Evolutionary conservation across 1,140 invertebrate species (phyloP).

Genomic region (Mya arenaria): DNA sequence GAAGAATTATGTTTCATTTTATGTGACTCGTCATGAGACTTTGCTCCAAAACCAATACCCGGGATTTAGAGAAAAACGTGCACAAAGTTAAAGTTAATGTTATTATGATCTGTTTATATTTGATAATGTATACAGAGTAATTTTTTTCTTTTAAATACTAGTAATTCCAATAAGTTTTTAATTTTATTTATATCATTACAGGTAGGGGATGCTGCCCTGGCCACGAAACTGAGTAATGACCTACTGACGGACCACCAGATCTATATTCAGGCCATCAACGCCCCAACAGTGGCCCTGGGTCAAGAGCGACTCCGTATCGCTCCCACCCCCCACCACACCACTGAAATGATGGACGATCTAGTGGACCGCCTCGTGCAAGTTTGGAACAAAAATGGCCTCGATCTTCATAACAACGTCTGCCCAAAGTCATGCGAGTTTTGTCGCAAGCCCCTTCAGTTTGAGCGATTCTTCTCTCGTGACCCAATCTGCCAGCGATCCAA

Average conservation of each 20-base stretch:
- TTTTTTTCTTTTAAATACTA: no score
- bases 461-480: conserved; percentile 83
- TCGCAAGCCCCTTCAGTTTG: conserved; percentile 85
- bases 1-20: no score
- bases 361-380: conserved; percentile 67
- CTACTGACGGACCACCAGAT: conserved; percentile 93
- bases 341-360: conserved; percentile 90
- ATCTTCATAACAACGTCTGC: conserved; percentile 67
- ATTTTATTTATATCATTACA: no score
- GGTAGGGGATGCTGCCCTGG: conserved; percentile 92
- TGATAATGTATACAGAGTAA: no score
- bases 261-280: conserved; percentile 98
- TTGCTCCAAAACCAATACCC: no score
- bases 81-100: no score
- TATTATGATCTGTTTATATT: no score
- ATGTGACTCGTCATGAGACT: no score
- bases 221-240: conserved; percentile 91
- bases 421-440: conserved; percentile 85
- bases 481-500: conserved; percentile 70
- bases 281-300: conserved; percentile 96
- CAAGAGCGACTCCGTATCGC: conserved; percentile 96
- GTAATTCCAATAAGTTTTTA: no score
- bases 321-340: conserved; percentile 95
- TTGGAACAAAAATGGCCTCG: conserved; percentile 70
- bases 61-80: no score